A percentile compares a stretch with the other conserved stretches of the same genome.
Evolutionary conservation across 2,797 vertebrate species (phyloP).

Genomic region (Gymnodraco acuticeps): DNA sequence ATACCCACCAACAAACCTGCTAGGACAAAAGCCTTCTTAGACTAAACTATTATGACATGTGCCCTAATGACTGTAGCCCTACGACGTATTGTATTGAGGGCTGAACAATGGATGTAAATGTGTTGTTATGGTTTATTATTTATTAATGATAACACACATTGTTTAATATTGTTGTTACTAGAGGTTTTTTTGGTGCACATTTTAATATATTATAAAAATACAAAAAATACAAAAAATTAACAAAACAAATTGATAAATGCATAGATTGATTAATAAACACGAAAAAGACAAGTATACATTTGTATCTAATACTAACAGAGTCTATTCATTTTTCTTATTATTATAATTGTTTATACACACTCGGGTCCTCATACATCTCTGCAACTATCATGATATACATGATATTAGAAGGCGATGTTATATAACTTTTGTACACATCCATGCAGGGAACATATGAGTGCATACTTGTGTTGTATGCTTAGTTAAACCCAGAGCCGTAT

Average conservation of each 20-base stretch:
- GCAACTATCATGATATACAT: neutral
- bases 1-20: slow-evolving; percentile 48
- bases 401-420: neutral
- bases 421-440: neutral
- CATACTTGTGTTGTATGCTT: neutral
- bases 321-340: neutral
- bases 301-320: neutral
- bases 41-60: slow-evolving; percentile 43
- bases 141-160: neutral
- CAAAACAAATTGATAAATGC: neutral
- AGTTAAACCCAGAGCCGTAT: neutral
- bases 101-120: neutral
- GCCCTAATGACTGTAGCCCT: neutral
- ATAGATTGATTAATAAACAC: neutral
- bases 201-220: neutral
- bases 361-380: neutral
- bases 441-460: neutral
- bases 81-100: neutral
- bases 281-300: no score
- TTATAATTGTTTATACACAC: neutral
- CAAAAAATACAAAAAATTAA: neutral
- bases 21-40: slow-evolving; percentile 60
- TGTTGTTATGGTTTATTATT: neutral
- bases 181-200: neutral
- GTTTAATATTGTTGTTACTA: neutral